Evolutionary conservation across 92 coral and sea anemone species (phyloP).

Genomic region (Porites cylindrica): DNA sequence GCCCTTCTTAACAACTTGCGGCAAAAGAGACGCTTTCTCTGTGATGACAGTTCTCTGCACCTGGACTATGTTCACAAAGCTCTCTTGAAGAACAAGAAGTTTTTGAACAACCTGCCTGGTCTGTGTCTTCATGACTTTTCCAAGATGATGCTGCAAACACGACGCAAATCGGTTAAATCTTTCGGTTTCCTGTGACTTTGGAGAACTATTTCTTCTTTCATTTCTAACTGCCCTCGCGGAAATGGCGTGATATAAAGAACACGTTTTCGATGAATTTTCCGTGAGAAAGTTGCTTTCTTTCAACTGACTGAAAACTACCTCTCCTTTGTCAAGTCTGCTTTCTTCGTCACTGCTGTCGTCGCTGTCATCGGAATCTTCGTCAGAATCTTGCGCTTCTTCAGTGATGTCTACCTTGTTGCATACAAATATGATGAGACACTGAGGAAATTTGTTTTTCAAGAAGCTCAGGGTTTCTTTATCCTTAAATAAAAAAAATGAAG

Average conservation of each 20-base stretch:
- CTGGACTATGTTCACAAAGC: conserved; percentile 49
- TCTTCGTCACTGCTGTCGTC: no score
- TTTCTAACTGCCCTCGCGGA: conserved; percentile 59
- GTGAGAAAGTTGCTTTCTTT: conserved; percentile 22
- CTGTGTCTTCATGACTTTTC: conserved; percentile 47
- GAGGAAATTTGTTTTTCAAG: conserved; percentile 69
- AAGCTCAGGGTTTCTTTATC: conserved; percentile 44
- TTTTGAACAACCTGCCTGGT: conserved; percentile 46
- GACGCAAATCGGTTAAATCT: conserved; percentile 56
- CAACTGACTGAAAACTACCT: conserved; percentile 61
- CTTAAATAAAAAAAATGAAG: conserved; percentile 22
- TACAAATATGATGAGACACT: conserved; percentile 58
- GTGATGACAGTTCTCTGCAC: conserved; percentile 29
- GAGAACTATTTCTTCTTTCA: neutral
- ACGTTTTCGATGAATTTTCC: conserved; percentile 12
- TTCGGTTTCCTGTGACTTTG: conserved; percentile 31
- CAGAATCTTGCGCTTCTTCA: conserved; percentile 3
- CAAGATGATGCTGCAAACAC: conserved; percentile 47
- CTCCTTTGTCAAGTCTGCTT: conserved; percentile 19
- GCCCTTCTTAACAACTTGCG: conserved; percentile 15
- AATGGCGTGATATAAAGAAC: conserved; percentile 66
- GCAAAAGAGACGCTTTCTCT: conserved; percentile 12
- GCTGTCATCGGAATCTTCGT: conserved; percentile 7
- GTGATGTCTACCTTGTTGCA: conserved; percentile 67
- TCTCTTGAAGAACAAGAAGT: conserved; percentile 48